These are phyloP conservation scores for Cryptotermes secundus DNA, from an alignment of 1,140 invertebrate species.

Conservation along the genomic window DNA sequence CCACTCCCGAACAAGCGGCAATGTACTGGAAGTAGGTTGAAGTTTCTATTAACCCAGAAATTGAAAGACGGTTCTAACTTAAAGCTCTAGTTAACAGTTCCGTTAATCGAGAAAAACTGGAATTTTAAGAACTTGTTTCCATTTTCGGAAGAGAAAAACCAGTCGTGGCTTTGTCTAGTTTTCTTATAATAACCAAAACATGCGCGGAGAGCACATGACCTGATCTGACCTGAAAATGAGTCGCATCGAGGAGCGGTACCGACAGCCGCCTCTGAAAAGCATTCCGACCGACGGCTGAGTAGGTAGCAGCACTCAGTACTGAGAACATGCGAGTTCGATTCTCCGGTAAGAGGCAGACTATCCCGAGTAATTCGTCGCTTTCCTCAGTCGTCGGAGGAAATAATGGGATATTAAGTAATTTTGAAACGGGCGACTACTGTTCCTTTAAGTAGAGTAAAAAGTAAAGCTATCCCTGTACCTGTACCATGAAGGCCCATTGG, in stretches of 20 bases:
- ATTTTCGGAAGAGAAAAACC: constrained; percentile 1
- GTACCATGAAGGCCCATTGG: no score
- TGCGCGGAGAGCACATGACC: background rate
- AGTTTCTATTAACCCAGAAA: constrained; percentile 9
- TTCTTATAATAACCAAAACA: background rate
- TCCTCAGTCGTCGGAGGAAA: no score
- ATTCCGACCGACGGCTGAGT: no score
- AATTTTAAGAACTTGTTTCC: background rate
- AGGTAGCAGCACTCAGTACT: no score
- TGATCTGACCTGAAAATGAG: background rate
- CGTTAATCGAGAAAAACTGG: background rate
- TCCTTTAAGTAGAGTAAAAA: no score
- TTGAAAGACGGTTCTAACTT: background rate
- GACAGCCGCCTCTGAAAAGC: no score
- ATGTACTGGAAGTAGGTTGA: background rate
- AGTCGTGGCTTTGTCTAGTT: background rate
- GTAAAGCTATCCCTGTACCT: no score
- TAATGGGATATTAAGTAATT: no score
- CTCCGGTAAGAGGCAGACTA: no score
- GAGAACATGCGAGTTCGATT: no score
- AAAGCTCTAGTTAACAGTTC: background rate
- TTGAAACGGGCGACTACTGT: no score
- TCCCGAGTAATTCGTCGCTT: no score
- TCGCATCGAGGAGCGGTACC: background rate
- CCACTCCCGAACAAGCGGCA: background rate